These are phyloP conservation scores for Rousettus leschenaultii DNA, from an alignment of 2,113 vertebrate genomes.

Conservation along the genomic window DNA sequence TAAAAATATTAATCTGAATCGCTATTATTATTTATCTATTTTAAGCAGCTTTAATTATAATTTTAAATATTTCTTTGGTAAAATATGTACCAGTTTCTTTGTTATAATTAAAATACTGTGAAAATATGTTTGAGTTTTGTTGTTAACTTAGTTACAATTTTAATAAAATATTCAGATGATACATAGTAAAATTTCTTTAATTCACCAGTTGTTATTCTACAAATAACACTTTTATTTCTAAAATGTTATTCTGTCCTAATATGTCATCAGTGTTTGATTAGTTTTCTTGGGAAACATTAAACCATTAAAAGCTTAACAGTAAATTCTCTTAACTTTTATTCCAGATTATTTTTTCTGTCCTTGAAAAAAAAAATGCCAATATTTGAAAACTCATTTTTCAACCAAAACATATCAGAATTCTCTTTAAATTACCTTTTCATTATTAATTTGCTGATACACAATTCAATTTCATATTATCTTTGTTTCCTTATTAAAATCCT, in stretches of 20 bases:
- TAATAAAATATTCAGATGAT: neutral
- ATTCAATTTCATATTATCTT: neutral
- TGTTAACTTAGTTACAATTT: slow-evolving; percentile 11
- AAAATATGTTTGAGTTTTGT: neutral
- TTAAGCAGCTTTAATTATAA: neutral
- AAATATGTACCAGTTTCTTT: neutral
- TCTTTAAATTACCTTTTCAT: neutral
- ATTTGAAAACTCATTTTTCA: neutral
- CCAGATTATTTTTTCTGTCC: neutral
- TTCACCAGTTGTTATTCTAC: neutral
- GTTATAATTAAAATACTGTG: neutral
- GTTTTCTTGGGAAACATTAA: neutral
- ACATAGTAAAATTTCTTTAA: neutral
- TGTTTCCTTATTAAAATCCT: neutral
- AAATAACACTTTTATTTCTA: neutral
- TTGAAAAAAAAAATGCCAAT: neutral
- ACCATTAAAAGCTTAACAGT: neutral
- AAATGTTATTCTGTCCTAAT: neutral
- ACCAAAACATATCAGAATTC: neutral
- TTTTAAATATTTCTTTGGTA: neutral
- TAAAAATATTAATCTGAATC: neutral
- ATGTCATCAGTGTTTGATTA: neutral
- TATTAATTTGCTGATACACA: neutral
- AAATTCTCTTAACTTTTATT: neutral
- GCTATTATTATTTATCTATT: neutral